Evolutionary conservation across 2,888 invertebrate species (phyloP).

Genomic region (Petrolisthes manimaculis): DNA sequence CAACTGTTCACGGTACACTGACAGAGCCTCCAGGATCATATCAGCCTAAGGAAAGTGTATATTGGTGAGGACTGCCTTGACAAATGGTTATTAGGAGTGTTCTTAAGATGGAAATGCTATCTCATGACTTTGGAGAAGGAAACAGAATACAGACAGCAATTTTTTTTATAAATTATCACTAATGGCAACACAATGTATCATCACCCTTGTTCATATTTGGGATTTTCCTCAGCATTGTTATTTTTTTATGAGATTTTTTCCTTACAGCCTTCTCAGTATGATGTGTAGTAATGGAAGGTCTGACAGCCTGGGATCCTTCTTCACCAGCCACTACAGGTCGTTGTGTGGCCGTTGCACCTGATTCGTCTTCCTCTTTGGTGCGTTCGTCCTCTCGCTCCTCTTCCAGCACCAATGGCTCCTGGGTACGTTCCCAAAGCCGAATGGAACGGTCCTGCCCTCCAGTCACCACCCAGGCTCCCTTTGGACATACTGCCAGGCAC

Average conservation of each 20-base stretch:
- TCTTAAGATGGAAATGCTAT: too few relatives aligned
- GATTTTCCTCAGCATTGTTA: too few relatives aligned
- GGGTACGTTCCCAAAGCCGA: conserved; percentile 86
- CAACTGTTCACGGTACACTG: conserved; percentile 78
- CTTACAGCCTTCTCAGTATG: conserved; percentile 88
- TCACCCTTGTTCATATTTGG: too few relatives aligned
- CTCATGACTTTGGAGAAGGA: too few relatives aligned
- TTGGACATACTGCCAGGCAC: conserved; percentile 82
- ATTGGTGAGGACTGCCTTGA: conserved; percentile 44
- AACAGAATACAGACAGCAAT: too few relatives aligned
- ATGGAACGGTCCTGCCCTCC: conserved; percentile 91
- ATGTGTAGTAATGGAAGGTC: conserved; percentile 89
- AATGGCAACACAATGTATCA: too few relatives aligned
- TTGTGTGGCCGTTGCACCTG: conserved; percentile 66
- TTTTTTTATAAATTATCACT: neutral
- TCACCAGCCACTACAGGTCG: conserved; percentile 67
- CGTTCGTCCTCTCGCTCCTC: conserved; percentile 90
- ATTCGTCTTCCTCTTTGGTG: conserved; percentile 75
- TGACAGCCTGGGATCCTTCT: conserved; percentile 80
- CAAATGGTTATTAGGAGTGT: too few relatives aligned
- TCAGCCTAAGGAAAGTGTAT: conserved; percentile 76
- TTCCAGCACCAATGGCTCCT: conserved; percentile 90
- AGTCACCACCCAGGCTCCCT: conserved; percentile 79
- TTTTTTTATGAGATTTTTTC: too few relatives aligned
- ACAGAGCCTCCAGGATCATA: conserved; percentile 89